phyloP scores from a whole-genome alignment of 2,888 invertebrate genomes.

The Cacoxenus indagator region DNA sequence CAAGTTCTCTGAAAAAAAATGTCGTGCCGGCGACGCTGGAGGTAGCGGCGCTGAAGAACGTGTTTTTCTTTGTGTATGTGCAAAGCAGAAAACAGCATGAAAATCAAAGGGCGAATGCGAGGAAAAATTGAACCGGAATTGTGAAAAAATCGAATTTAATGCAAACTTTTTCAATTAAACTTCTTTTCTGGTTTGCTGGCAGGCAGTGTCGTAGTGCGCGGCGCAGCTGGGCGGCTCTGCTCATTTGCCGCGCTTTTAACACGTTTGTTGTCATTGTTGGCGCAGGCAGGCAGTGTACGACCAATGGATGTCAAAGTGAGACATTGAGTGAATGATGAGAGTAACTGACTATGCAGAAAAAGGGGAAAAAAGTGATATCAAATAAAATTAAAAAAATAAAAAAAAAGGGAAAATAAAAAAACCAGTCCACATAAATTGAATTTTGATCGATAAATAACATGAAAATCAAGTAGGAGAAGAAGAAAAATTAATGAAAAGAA shows the following conservation, averaged over 20 bases:
- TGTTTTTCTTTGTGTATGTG: not conserved
- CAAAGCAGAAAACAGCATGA: slow-evolving; percentile 30
- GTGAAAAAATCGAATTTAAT: slow-evolving; percentile 35
- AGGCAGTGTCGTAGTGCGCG: not conserved
- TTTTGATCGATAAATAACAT: slow-evolving; percentile 63
- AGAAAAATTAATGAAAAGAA: slow-evolving; percentile 43
- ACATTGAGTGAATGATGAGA: not conserved
- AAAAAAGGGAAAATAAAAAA: not conserved
- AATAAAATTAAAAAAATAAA: slow-evolving; percentile 47
- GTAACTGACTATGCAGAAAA: not conserved
- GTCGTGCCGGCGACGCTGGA: no score
- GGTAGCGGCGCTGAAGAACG: not conserved
- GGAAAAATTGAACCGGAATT: no score
- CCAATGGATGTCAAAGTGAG: no score
- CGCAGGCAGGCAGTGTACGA: not conserved
- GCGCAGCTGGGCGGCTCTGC: slow-evolving; percentile 10
- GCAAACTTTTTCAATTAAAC: slow-evolving; percentile 62
- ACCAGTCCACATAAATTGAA: slow-evolving; percentile 54
- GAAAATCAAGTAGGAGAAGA: slow-evolving; percentile 7
- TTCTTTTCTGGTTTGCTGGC: slow-evolving; percentile 43
- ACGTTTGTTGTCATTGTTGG: not conserved
- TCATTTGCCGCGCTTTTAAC: slow-evolving; percentile 6
- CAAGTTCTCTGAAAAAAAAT: slow-evolving; percentile 27
- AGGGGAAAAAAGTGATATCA: not conserved
- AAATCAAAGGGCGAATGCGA: slow-evolving; percentile 12